Evolutionary conservation across 2,888 invertebrate genomes (phyloP).

Genomic region (Crematogaster levior): DNA sequence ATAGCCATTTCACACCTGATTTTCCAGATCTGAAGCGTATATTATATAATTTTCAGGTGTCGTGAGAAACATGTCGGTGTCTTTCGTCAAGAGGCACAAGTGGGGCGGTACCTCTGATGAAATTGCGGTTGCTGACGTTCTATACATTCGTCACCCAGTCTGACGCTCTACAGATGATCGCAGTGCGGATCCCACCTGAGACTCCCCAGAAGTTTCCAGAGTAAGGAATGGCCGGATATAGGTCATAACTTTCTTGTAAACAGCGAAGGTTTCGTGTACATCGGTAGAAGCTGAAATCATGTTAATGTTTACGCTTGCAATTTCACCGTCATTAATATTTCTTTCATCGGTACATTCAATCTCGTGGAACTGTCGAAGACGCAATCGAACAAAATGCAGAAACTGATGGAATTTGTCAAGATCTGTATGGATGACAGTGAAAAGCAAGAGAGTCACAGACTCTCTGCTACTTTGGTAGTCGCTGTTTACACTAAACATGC

Average conservation of each 20-base stretch:
- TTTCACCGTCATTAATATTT: background rate
- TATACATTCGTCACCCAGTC: slow-evolving; percentile 82
- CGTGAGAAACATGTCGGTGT: slow-evolving; percentile 64
- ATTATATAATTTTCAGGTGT: slow-evolving; percentile 2
- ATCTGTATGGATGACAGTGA: too few relatives aligned
- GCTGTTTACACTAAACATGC: too few relatives aligned
- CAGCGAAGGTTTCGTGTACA: background rate
- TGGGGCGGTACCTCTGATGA: slow-evolving; percentile 87
- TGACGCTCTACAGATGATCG: slow-evolving; percentile 78
- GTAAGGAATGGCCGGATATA: background rate
- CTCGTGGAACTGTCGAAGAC: too few relatives aligned
- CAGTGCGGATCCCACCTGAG: background rate
- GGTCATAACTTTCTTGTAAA: background rate
- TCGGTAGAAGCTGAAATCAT: background rate
- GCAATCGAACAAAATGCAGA: background rate
- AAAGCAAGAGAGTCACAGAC: too few relatives aligned
- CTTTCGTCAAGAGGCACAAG: slow-evolving; percentile 87
- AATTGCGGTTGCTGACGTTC: slow-evolving; percentile 77
- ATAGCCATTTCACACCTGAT: background rate
- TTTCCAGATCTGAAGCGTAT: background rate
- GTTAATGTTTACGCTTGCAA: background rate
- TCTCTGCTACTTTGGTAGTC: too few relatives aligned
- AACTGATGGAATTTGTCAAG: slow-evolving; percentile 80
- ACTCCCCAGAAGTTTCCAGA: background rate
- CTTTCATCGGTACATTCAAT: background rate